These are phyloP conservation scores for Ophion costatus DNA, from an alignment of 2,888 invertebrate genomes.

Conservation along the genomic window DNA sequence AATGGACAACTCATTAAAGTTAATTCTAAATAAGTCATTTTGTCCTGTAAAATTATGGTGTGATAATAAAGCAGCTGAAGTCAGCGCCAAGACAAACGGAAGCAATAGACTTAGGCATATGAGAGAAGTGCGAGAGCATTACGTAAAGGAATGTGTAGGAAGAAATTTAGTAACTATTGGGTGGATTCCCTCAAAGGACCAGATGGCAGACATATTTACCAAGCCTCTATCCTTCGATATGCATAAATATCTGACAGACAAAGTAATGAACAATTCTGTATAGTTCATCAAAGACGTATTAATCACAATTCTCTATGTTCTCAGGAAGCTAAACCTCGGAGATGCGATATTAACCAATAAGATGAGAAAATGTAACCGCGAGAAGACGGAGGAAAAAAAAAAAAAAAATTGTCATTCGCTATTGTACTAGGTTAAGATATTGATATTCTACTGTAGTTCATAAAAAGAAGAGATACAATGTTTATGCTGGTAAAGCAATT, in stretches of 20 bases:
- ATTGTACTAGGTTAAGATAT: too few relatives aligned
- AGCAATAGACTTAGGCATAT: conserved; percentile 56
- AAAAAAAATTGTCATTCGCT: too few relatives aligned
- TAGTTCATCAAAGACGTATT: not conserved
- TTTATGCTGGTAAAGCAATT: too few relatives aligned
- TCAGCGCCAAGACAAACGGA: conserved; percentile 44
- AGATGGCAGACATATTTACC: conserved; percentile 29
- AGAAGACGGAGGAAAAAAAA: too few relatives aligned
- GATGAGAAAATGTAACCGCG: too few relatives aligned
- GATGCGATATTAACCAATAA: not conserved
- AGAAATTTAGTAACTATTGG: conserved; percentile 45
- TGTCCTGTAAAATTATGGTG: conserved; percentile 62
- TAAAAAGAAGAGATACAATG: too few relatives aligned
- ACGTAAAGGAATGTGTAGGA: conserved; percentile 61
- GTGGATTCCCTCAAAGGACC: conserved; percentile 63
- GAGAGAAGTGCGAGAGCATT: conserved; percentile 53
- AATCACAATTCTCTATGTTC: not conserved
- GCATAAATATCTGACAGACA: not conserved
- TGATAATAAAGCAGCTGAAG: conserved; percentile 67
- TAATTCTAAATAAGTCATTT: conserved; percentile 49
- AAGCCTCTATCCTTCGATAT: conserved; percentile 14
- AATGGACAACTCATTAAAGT: conserved; percentile 61
- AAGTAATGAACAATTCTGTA: not conserved
- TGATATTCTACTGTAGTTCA: too few relatives aligned
- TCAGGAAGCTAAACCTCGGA: not conserved